These are phyloP conservation scores for Gonocerus acuteangulatus DNA, from an alignment of 2,888 invertebrate genomes.

Conservation along the genomic window DNA sequence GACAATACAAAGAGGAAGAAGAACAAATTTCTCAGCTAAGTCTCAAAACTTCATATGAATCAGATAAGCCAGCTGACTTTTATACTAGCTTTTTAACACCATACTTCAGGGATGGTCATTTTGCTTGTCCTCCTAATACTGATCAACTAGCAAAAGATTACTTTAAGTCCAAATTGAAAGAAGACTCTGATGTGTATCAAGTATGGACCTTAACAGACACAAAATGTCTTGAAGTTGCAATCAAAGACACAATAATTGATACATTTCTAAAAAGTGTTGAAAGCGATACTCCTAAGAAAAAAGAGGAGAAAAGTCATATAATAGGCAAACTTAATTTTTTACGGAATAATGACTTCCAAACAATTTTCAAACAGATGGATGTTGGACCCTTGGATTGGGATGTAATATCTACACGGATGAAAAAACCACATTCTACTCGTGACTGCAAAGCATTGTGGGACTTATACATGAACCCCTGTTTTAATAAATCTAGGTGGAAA, in stretches of 20 bases:
- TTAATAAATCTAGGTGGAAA: conserved; percentile 55
- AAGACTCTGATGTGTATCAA: background rate
- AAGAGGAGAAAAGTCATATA: background rate
- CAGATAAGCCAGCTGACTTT: background rate
- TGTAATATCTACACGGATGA: conserved; percentile 13
- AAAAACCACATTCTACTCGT: conserved; percentile 48
- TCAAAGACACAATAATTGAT: conserved; percentile 16
- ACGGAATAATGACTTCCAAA: background rate
- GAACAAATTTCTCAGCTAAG: background rate
- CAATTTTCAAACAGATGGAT: conserved; percentile 6
- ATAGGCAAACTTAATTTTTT: background rate
- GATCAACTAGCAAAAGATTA: conserved; percentile 5
- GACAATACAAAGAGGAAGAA: background rate
- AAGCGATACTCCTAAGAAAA: background rate
- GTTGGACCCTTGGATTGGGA: conserved; percentile 28
- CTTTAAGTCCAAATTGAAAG: background rate
- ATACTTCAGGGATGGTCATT: conserved; percentile 13
- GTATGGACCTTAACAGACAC: conserved; percentile 20
- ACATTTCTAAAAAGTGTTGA: conserved; percentile 12
- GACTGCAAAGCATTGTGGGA: conserved; percentile 67
- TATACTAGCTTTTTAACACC: conserved; percentile 13
- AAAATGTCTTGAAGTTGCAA: conserved; percentile 13
- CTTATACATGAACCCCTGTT: conserved; percentile 58
- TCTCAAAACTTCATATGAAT: background rate
- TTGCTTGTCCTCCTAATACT: conserved; percentile 14